Percentiles rank a stretch among this genome's conserved stretches.
Evolutionary conservation across 2,113 vertebrate species (phyloP).

Genomic region (Chlorodrepanis virens): DNA sequence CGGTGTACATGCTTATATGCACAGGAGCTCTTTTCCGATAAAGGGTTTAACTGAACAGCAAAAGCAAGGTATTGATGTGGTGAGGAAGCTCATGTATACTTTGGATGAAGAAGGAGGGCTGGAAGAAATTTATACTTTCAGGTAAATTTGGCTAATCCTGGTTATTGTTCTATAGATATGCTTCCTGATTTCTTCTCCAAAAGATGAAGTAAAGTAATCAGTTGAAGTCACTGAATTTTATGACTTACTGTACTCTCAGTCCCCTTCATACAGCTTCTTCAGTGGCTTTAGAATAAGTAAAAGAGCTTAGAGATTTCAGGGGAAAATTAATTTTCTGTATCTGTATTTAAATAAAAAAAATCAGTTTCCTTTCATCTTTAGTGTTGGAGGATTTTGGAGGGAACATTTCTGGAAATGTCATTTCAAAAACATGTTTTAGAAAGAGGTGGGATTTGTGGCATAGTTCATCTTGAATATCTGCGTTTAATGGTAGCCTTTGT

Average conservation of each 20-base stretch:
- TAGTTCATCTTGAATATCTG: neutral
- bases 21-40: neutral
- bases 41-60: constrained; percentile 85
- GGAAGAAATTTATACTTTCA: constrained; percentile 89
- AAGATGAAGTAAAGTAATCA: neutral
- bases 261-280: neutral
- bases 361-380: neutral
- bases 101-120: constrained; percentile 86
- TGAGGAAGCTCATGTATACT: constrained; percentile 81
- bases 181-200: neutral
- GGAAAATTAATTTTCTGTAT: neutral
- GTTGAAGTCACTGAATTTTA: neutral
- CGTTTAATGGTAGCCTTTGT: neutral
- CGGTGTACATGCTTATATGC: neutral
- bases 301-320: neutral
- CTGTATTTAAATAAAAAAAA: neutral
- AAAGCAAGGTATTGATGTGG: constrained; percentile 77
- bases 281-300: neutral
- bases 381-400: neutral
- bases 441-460: neutral
- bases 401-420: neutral
- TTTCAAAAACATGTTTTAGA: neutral
- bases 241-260: neutral
- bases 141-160: constrained; percentile 68
- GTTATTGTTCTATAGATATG: neutral